Percentiles rank a stretch among this genome's conserved stretches.
Conservation (phyloP, 1,140 invertebrate species). For the Microplitis demolitor region DNA sequence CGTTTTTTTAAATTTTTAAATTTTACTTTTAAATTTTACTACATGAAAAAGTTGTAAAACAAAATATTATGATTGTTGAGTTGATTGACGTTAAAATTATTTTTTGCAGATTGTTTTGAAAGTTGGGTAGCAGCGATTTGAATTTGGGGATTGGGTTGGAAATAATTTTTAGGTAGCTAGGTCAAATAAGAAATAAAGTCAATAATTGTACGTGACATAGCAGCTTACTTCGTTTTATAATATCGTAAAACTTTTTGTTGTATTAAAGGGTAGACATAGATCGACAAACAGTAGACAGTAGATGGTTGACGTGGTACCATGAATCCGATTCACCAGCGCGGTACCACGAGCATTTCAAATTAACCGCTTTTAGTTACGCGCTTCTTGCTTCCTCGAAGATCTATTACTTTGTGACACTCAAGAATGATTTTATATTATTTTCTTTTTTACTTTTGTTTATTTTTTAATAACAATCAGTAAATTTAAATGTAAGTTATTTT, state of each 20-base stretch:
- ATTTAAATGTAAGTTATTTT: too few species aligned
- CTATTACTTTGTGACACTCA: too few species aligned
- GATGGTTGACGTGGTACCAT: not conserved
- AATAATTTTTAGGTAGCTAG: constrained; percentile 24
- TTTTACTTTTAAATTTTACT: too few species aligned
- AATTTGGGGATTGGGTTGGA: constrained; percentile 6
- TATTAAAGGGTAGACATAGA: constrained; percentile 7
- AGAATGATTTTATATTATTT: too few species aligned
- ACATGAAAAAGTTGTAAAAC: not conserved
- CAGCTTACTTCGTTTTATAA: constrained; percentile 51
- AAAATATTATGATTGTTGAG: too few species aligned
- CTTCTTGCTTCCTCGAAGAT: not conserved
- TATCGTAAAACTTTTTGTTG: constrained; percentile 35
- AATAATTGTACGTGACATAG: constrained; percentile 56
- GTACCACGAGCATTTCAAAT: constrained; percentile 8
- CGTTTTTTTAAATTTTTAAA: not conserved
- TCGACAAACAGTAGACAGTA: not conserved
- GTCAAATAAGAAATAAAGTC: constrained; percentile 48
- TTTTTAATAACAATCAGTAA: too few species aligned
- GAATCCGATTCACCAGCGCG: not conserved
- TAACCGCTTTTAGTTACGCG: constrained; percentile 7
- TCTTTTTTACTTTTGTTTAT: too few species aligned
- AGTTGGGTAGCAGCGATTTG: constrained; percentile 21
- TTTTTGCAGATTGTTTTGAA: too few species aligned
- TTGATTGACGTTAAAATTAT: too few species aligned